phyloP scores from a whole-genome alignment of 1,140 invertebrate species.

The Homalodisca vitripennis region DNA sequence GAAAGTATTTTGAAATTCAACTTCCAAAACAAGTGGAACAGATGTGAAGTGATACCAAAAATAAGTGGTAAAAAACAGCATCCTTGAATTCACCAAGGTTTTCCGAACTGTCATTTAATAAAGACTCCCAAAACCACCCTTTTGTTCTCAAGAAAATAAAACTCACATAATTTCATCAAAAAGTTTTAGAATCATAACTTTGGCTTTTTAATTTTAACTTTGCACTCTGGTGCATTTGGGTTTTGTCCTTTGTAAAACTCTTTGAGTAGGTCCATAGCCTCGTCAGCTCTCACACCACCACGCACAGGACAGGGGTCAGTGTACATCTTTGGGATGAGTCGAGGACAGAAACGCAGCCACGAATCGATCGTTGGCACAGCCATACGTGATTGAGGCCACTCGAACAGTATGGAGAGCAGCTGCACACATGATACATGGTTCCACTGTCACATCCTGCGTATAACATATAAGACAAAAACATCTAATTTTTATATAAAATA shows the following conservation, averaged over 20 bases:
- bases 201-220: slow-evolving; percentile 59
- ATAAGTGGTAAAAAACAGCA: not conserved
- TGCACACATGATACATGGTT: slow-evolving; percentile 99
- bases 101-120: not conserved
- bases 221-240: slow-evolving; percentile 82
- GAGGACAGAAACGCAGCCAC: slow-evolving; percentile 88
- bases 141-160: not conserved
- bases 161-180: not conserved
- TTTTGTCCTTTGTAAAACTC: slow-evolving; percentile 94
- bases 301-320: slow-evolving; percentile 53
- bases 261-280: slow-evolving; percentile 86
- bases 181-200: not conserved
- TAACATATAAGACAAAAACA: not conserved
- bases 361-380: slow-evolving; percentile 95
- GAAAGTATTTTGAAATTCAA: too few species aligned
- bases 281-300: slow-evolving; percentile 68
- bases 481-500: not conserved
- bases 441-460: slow-evolving; percentile 86
- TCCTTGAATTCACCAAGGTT: not conserved
- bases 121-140: not conserved
- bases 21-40: too few species aligned
- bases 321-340: slow-evolving; percentile 65
- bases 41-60: too few species aligned
- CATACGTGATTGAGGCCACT: slow-evolving; percentile 81
- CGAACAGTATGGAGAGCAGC: slow-evolving; percentile 77